Evolutionary conservation across 2,888 invertebrate genomes (phyloP).

Genomic region (Tetragnatha montana): DNA sequence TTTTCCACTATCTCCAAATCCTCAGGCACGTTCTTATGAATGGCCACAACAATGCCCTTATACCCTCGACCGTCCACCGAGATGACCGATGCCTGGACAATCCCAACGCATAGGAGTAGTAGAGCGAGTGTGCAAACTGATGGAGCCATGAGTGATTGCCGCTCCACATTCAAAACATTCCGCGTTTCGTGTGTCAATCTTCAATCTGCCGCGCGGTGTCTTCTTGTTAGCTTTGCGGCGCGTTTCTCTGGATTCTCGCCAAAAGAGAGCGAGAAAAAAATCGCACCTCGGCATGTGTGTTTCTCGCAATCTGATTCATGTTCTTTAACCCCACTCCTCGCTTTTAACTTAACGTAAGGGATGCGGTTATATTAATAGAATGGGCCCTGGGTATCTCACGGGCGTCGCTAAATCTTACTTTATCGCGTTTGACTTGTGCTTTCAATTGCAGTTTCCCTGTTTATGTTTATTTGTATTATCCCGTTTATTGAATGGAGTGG

Average conservation of each 20-base stretch:
- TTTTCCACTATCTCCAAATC: conserved; percentile 66
- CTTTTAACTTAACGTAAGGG: conserved; percentile 43
- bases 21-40: conserved; percentile 68
- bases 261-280: conserved; percentile 57
- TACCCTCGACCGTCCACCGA: conserved; percentile 72
- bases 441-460: too few relatives aligned
- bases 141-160: conserved; percentile 30
- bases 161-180: conserved; percentile 36
- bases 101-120: neutral
- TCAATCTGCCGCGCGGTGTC: conserved; percentile 13
- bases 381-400: neutral
- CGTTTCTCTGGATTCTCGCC: conserved; percentile 51
- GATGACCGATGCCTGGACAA: conserved; percentile 35
- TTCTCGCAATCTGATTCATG: conserved; percentile 51
- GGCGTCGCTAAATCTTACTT: neutral
- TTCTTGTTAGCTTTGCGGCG: conserved; percentile 48
- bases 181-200: conserved; percentile 6
- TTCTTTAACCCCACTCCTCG: conserved; percentile 35
- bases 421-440: too few relatives aligned
- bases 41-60: conserved; percentile 68
- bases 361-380: conserved; percentile 54
- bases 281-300: conserved; percentile 45
- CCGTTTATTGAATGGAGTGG: too few relatives aligned
- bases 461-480: too few relatives aligned
- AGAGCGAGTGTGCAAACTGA: conserved; percentile 5